Evolutionary conservation across 2,888 invertebrate genomes (phyloP), one percentile per base, ranked within the genome.

Genomic region (Zelleria hepariella): DNA sequence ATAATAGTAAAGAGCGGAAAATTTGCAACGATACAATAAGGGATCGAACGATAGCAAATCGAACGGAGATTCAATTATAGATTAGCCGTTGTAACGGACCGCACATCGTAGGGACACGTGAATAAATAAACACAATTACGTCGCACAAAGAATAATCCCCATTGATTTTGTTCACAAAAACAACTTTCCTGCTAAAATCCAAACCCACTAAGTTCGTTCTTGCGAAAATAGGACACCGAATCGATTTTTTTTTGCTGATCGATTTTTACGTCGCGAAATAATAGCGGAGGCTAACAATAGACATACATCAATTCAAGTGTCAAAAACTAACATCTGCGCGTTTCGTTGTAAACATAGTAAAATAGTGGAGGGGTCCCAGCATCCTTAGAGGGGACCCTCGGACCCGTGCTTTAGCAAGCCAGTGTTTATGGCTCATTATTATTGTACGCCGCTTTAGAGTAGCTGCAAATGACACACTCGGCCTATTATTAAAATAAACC

Each of bases 241-340:
- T 75, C 75, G 70, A 74, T 65, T 72, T 78, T 86, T 83, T 83
- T 83, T 76, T 64, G 63, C 62, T 66, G 64, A 77, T 77, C 74
- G 79, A 78, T 86, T 86, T 83, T 83, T 79, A 75, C 76, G 68
- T 73, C 67, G 73, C 69, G 73, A 78, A 85, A 86, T 86, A 82
- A 82, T 78, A 74, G 77, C 65, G 65, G 66, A 68, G 71, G 68
- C 67, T 67, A 86, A 86, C 86, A 87, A 88, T 75, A 73, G 80
- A 76, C 75, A 78, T 83, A 86, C 87, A 88, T 88, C 86, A 87
- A 88, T 86, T 83, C 78, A 68, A 85, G 87, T 87, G 88, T 88
- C 88, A 88, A 87, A 88, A 87, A 87, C 86, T 86, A 86, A 86
- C 88, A 88, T 88, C 88, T 88, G 87, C 87, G 82, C 83, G 75